A percentile compares a stretch with the other conserved stretches of the same genome.
Conservation (phyloP, 2,797 vertebrate species). For the Bryconaethiops microstoma region DNA sequence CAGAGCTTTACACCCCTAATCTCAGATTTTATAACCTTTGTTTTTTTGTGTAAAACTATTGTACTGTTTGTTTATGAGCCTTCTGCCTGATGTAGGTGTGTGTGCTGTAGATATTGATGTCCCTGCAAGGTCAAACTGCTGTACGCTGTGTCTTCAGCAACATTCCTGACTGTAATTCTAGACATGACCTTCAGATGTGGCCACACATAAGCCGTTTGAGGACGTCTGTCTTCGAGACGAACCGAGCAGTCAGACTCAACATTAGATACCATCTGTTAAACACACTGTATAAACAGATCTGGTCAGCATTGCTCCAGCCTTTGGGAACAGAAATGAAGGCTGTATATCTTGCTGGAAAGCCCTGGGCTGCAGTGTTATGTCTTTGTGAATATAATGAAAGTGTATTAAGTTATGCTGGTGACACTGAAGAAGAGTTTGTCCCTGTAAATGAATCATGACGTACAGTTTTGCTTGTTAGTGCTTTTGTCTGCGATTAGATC, state of each 20-base stretch:
- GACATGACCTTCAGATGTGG: constrained; percentile 29
- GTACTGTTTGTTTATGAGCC: neutral
- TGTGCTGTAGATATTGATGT: neutral
- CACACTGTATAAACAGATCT: constrained; percentile 28
- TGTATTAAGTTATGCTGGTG: constrained; percentile 3
- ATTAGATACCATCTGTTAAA: constrained; percentile 26
- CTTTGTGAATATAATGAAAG: neutral
- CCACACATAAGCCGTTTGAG: constrained; percentile 21
- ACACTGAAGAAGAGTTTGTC: constrained; percentile 8
- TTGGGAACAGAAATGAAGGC: neutral
- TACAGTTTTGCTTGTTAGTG: constrained; percentile 4
- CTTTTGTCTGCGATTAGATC: neutral
- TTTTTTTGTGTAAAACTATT: neutral
- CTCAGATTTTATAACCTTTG: neutral
- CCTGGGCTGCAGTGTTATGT: neutral
- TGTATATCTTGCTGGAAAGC: neutral
- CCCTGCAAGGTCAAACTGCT: neutral
- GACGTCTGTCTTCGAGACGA: constrained; percentile 16
- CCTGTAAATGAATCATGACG: constrained; percentile 2
- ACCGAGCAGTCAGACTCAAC: constrained; percentile 8
- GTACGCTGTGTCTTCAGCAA: neutral
- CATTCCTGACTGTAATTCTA: constrained; percentile 12
- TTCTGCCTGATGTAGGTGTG: neutral
- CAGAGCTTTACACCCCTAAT: neutral
- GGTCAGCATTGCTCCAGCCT: neutral